A percentile compares a stretch with the other conserved stretches of the same genome.
phyloP scores from a whole-genome alignment of 2,113 vertebrate species.

The Lucifuga dentata region DNA sequence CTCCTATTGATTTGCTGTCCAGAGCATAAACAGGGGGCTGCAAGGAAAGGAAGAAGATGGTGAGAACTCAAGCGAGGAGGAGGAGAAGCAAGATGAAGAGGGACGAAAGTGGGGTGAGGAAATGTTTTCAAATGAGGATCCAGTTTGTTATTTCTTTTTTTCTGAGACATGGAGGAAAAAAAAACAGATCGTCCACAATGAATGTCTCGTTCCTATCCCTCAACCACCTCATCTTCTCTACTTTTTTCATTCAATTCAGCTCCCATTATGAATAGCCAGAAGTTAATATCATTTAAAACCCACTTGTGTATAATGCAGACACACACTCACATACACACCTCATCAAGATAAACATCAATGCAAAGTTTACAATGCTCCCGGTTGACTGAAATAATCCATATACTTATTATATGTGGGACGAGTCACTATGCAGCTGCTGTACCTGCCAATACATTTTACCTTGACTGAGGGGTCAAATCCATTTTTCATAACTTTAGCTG shows the following conservation, averaged over 20 bases:
- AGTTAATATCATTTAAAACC: slow-evolving; percentile 39
- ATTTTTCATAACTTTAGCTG: slow-evolving; percentile 71
- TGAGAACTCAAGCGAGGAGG: slow-evolving; percentile 16
- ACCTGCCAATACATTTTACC: slow-evolving; percentile 64
- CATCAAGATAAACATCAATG: slow-evolving; percentile 37
- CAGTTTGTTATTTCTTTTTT: slow-evolving; percentile 1
- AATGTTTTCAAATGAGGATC: slow-evolving; percentile 52
- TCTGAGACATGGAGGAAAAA: not conserved
- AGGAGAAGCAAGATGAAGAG: slow-evolving; percentile 5
- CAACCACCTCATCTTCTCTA: slow-evolving; percentile 10
- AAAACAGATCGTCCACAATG: slow-evolving; percentile 13
- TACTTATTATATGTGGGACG: slow-evolving; percentile 23
- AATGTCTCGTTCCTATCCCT: slow-evolving; percentile 7
- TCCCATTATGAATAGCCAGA: slow-evolving; percentile 45
- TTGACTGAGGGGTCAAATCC: slow-evolving; percentile 61
- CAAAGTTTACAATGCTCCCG: slow-evolving; percentile 29
- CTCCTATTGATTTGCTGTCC: slow-evolving; percentile 68
- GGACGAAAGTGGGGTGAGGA: not conserved
- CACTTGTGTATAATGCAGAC: slow-evolving; percentile 20
- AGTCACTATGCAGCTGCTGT: slow-evolving; percentile 52
- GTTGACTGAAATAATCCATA: slow-evolving; percentile 62
- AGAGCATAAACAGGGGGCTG: slow-evolving; percentile 31
- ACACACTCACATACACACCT: slow-evolving; percentile 18
- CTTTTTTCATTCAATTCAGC: slow-evolving; percentile 27
- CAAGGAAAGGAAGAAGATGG: slow-evolving; percentile 6